Evolutionary conservation across 2,888 invertebrate species (phyloP).

Genomic region (Hedya salicella): DNA sequence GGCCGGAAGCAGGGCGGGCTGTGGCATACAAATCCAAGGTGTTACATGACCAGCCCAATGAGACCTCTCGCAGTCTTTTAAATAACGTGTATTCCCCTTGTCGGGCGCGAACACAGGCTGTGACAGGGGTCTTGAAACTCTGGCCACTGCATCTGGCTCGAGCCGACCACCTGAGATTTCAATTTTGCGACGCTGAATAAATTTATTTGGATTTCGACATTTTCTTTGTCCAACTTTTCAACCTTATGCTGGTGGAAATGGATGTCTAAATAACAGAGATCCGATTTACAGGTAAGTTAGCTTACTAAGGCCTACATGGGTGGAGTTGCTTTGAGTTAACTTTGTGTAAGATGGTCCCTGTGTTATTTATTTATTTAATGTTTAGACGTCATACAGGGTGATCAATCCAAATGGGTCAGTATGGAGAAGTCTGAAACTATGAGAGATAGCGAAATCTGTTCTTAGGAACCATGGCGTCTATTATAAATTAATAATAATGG

Average conservation of each 20-base stretch:
- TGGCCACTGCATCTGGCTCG: conserved; percentile 57
- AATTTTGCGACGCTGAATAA: conserved; percentile 79
- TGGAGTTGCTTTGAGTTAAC: too few relatives aligned
- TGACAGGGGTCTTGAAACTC: conserved; percentile 54
- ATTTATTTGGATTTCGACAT: conserved; percentile 74
- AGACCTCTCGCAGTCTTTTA: conserved; percentile 55
- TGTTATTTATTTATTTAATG: too few relatives aligned
- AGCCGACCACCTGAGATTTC: conserved; percentile 81
- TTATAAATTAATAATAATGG: too few relatives aligned
- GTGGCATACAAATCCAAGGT: conserved; percentile 73
- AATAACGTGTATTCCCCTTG: conserved; percentile 50
- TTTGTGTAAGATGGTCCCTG: too few relatives aligned
- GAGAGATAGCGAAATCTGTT: too few relatives aligned
- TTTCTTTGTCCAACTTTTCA: conserved; percentile 64
- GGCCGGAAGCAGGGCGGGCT: conserved; percentile 60
- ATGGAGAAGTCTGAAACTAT: too few relatives aligned
- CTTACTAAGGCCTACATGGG: not conserved
- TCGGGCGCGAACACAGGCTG: conserved; percentile 49
- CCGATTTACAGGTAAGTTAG: conserved; percentile 22
- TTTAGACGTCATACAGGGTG: too few relatives aligned
- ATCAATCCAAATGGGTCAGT: too few relatives aligned
- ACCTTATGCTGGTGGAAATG: conserved; percentile 58
- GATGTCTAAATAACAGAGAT: conserved; percentile 48
- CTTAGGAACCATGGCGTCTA: too few relatives aligned
- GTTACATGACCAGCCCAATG: conserved; percentile 58